Evolutionary conservation across 2,797 vertebrate species (phyloP).

Genomic region (Neosalanx taihuensis): DNA sequence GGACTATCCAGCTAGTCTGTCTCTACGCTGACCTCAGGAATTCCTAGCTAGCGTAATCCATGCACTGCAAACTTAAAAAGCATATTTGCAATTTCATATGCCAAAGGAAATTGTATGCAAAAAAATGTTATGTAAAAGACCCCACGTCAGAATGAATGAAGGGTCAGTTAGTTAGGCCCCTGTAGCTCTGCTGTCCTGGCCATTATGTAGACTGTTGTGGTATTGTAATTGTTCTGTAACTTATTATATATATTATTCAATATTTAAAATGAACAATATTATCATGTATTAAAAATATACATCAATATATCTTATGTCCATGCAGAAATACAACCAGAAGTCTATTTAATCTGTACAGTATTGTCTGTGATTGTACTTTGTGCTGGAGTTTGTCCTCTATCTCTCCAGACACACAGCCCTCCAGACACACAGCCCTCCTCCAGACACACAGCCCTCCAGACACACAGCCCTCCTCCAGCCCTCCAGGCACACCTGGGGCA

Average conservation of each 20-base stretch:
- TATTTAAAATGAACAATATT: background rate
- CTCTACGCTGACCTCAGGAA: background rate
- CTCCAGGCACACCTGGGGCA: too few species aligned
- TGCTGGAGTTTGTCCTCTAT: too few species aligned
- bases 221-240: background rate
- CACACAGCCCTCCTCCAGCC: too few species aligned
- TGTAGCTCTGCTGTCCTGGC: background rate
- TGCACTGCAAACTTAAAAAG: constrained; percentile 50
- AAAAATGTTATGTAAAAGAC: constrained; percentile 67
- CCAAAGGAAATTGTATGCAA: constrained; percentile 71
- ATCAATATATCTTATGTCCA: background rate
- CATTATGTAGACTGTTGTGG: background rate
- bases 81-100: constrained; percentile 56
- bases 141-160: constrained; percentile 57
- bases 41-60: constrained; percentile 62
- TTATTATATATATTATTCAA: background rate
- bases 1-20: too few species aligned
- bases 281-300: background rate
- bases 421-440: too few species aligned
- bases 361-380: too few species aligned
- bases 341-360: too few species aligned
- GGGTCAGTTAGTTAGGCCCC: constrained; percentile 56
- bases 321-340: too few species aligned
- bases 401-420: too few species aligned
- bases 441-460: too few species aligned